A percentile compares a stretch with the other conserved stretches of the same genome.
Evolutionary conservation across 2,113 vertebrate species (phyloP).

Genomic region (Corythaeola cristata): DNA sequence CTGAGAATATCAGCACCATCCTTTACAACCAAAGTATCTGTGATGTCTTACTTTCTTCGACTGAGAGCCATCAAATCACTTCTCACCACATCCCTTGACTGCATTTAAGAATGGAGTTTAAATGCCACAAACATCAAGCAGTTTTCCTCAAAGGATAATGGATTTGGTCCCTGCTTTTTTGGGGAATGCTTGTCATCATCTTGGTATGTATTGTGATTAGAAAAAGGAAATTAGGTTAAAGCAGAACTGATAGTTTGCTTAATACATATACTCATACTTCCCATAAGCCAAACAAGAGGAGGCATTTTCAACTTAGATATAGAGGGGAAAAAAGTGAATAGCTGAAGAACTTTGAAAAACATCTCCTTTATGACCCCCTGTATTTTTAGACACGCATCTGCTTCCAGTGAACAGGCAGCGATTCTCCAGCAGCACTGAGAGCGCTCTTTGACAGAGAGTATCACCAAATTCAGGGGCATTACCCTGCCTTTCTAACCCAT

Average conservation of each 20-base stretch:
- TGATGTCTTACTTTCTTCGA: background rate
- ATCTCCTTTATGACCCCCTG: background rate
- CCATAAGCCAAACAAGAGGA: conserved; percentile 24
- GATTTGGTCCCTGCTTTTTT: background rate
- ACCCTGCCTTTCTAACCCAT: background rate
- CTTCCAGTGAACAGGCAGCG: background rate
- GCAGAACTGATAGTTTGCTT: background rate
- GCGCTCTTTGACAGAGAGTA: background rate
- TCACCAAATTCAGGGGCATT: background rate
- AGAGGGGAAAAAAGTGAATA: background rate
- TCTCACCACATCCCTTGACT: background rate
- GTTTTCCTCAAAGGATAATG: background rate
- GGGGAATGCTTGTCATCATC: background rate
- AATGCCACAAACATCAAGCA: background rate
- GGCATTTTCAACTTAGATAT: conserved; percentile 13
- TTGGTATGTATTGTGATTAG: background rate
- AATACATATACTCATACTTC: background rate
- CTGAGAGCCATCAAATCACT: background rate
- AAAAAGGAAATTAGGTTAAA: background rate
- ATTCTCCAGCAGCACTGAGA: background rate
- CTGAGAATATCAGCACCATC: background rate
- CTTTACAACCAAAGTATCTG: background rate
- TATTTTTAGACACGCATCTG: background rate
- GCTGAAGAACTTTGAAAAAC: background rate
- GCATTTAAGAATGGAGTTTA: background rate